These are phyloP conservation scores for Autographa pulchrina DNA, from an alignment of 2,888 invertebrate species.

Conservation along the genomic window DNA sequence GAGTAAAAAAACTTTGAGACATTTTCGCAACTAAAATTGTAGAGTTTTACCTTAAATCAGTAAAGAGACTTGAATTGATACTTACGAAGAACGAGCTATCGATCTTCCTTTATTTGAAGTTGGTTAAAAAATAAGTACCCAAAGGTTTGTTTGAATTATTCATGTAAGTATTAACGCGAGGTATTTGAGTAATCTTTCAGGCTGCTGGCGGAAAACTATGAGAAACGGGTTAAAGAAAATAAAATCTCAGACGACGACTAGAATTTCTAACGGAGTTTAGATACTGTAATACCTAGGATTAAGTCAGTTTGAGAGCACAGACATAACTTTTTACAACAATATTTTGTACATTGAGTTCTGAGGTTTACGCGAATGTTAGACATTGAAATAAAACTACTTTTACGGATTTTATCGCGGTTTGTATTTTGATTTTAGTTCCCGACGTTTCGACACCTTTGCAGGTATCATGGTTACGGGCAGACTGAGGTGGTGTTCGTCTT, in stretches of 20 bases:
- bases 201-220: slow-evolving; percentile 1
- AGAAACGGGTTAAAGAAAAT: slow-evolving; percentile 4
- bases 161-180: neutral
- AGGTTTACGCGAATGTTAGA: no score
- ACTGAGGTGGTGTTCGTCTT: no score
- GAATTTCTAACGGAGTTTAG: neutral
- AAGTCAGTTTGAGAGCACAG: neutral
- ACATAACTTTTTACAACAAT: neutral
- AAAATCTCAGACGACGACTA: neutral
- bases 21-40: no score
- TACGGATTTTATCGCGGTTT: no score
- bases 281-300: slow-evolving; percentile 1
- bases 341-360: no score
- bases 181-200: slow-evolving; percentile 5
- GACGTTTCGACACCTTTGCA: no score
- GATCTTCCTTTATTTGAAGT: slow-evolving; percentile 3
- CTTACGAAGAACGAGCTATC: neutral
- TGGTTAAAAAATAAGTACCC: neutral
- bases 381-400: no score
- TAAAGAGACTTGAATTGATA: neutral
- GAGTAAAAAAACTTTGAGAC: no score
- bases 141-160: slow-evolving; percentile 1
- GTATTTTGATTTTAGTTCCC: no score
- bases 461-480: no score
- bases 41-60: no score